phyloP scores from a whole-genome alignment of 2,113 vertebrate species.

The Phalacrocorax pelagicus region DNA sequence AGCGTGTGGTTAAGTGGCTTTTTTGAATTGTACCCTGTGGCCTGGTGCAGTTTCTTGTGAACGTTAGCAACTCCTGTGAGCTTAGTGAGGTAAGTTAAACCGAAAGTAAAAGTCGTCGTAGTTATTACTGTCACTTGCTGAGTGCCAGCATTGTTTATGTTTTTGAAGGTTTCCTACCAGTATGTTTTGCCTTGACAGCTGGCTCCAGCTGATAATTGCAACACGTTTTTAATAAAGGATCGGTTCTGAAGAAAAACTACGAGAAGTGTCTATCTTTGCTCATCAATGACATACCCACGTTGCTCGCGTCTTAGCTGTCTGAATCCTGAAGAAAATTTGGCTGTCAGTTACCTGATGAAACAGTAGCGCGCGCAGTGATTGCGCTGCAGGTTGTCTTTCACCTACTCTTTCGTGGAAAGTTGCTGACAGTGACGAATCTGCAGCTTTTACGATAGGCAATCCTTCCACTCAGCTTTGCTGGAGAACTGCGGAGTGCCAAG shows the following conservation, averaged over 20 bases:
- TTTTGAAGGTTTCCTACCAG: background rate
- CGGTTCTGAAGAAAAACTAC: background rate
- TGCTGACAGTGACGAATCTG: background rate
- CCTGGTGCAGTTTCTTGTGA: background rate
- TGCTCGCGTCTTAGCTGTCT: background rate
- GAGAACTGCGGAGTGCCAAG: background rate
- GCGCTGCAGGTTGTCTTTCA: background rate
- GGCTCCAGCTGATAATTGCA: background rate
- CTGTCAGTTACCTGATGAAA: background rate
- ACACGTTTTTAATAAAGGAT: background rate
- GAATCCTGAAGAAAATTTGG: background rate
- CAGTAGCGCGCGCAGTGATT: rapidly evolving
- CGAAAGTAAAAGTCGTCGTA: background rate
- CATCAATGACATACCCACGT: background rate
- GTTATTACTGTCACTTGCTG: background rate
- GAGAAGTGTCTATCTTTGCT: background rate
- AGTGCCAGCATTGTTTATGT: background rate
- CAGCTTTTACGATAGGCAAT: background rate
- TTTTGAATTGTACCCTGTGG: background rate
- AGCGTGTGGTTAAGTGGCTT: background rate
- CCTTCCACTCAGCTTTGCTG: background rate
- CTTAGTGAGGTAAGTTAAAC: background rate
- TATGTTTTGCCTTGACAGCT: background rate
- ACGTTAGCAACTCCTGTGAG: background rate
- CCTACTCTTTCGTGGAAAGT: background rate